Conservation (phyloP, 2,888 invertebrate species). For the Eupithecia abbreviata region DNA sequence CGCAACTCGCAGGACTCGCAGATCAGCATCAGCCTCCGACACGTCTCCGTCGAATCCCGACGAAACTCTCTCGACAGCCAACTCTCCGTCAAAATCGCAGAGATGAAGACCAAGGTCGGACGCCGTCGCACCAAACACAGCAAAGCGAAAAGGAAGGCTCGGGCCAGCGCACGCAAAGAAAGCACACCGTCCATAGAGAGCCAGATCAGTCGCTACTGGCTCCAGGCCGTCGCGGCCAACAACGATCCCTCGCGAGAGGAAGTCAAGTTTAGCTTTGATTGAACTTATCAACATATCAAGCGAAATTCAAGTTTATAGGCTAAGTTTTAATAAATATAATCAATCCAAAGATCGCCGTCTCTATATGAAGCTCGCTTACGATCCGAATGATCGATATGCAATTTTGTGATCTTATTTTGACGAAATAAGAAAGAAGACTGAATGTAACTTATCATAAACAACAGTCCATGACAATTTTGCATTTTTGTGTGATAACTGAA, state of each 20-base stretch:
- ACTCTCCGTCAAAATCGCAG: constrained; percentile 92
- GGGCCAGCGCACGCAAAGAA: constrained; percentile 79
- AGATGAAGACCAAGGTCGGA: constrained; percentile 89
- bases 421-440: constrained; percentile 64
- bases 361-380: constrained; percentile 21
- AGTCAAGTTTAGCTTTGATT: constrained; percentile 79
- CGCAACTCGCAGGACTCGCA: constrained; percentile 87
- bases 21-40: constrained; percentile 90
- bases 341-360: constrained; percentile 46
- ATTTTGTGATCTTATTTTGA: constrained; percentile 39
- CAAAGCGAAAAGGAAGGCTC: constrained; percentile 74
- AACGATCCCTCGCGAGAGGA: constrained; percentile 83
- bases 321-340: constrained; percentile 64
- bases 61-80: constrained; percentile 95
- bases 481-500: constrained; percentile 59
- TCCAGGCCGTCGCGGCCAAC: constrained; percentile 85
- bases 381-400: constrained; percentile 22
- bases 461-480: constrained; percentile 62
- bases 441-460: constrained; percentile 55
- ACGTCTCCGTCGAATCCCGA: constrained; percentile 93
- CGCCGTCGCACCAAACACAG: constrained; percentile 78
- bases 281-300: constrained; percentile 45
- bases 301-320: constrained; percentile 47
- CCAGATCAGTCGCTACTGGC: constrained; percentile 87
- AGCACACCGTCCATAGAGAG: constrained; percentile 93